Percentiles rank a stretch among this genome's conserved stretches.
These are phyloP conservation scores for Bugulina stolonifera DNA, from an alignment of 2,888 invertebrate genomes.

Conservation along the genomic window DNA sequence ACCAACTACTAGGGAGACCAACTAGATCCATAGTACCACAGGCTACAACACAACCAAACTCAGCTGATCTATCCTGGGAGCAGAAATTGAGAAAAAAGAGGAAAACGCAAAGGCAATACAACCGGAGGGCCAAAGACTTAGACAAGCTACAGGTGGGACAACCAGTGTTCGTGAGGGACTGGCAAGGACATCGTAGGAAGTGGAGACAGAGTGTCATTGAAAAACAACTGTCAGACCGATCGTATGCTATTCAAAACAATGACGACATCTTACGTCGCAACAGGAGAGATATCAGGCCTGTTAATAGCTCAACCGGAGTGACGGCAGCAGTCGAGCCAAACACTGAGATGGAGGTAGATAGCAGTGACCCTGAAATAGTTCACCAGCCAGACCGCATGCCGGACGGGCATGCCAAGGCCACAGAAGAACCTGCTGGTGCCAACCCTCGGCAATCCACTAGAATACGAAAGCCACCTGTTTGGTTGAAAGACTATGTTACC, in stretches of 20 bases:
- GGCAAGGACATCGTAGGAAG: background rate
- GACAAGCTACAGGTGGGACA: background rate
- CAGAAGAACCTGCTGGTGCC: no score
- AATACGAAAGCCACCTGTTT: background rate
- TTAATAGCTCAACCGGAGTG: no score
- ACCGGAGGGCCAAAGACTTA: background rate
- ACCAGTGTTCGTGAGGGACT: background rate
- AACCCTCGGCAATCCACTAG: background rate
- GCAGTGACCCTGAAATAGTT: background rate
- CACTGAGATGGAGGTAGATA: background rate
- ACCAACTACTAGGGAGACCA: background rate
- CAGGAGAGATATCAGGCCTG: background rate
- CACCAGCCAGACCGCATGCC: no score
- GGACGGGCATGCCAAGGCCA: no score
- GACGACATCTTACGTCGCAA: background rate
- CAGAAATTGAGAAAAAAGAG: background rate
- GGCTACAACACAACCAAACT: background rate
- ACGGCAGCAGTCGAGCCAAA: background rate
- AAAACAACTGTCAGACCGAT: background rate
- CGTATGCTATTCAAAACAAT: background rate
- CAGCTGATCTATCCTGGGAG: background rate
- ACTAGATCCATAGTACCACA: background rate
- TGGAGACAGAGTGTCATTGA: background rate
- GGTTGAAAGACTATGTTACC: background rate
- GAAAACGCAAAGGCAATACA: background rate